These are phyloP conservation scores for Dryoscopus gambensis DNA, from an alignment of 2,113 vertebrate genomes.

Conservation along the genomic window DNA sequence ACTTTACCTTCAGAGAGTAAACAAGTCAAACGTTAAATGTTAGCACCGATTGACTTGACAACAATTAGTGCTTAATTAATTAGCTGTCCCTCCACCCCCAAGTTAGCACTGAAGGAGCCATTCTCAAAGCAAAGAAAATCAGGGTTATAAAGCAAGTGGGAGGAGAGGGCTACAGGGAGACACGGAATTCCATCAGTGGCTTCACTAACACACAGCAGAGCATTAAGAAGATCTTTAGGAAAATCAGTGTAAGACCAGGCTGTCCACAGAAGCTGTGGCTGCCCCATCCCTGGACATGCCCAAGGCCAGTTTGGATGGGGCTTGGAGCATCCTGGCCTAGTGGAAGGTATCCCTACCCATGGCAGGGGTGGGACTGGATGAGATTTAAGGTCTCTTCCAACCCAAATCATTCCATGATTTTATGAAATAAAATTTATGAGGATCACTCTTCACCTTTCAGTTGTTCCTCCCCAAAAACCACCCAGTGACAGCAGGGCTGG, in stretches of 20 bases:
- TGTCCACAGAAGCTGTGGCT: not conserved
- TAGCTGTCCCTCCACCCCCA: conserved; percentile 36
- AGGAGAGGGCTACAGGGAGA: not conserved
- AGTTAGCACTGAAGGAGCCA: conserved; percentile 14
- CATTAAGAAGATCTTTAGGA: not conserved
- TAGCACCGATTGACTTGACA: conserved; percentile 46
- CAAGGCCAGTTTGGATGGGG: not conserved
- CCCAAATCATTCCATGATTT: not conserved
- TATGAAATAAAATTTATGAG: not conserved
- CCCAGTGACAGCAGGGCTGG: not conserved
- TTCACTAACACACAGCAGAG: not conserved
- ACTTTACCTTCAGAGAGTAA: conserved; percentile 37
- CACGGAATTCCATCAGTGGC: not conserved
- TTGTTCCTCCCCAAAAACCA: not conserved
- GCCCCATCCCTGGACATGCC: not conserved
- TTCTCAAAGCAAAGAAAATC: not conserved
- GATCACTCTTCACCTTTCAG: not conserved
- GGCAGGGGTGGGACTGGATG: not conserved
- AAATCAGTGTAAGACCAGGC: not conserved
- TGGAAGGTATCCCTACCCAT: not conserved
- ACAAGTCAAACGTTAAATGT: conserved; percentile 52
- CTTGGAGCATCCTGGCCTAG: not conserved
- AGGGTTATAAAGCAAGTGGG: not conserved
- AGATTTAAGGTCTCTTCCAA: not conserved
- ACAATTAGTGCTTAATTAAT: conserved; percentile 65